Evolutionary conservation across 2,888 invertebrate species (phyloP), one percentile per base, ranked within the genome.

Genomic region (Linnaemya tessellans): DNA sequence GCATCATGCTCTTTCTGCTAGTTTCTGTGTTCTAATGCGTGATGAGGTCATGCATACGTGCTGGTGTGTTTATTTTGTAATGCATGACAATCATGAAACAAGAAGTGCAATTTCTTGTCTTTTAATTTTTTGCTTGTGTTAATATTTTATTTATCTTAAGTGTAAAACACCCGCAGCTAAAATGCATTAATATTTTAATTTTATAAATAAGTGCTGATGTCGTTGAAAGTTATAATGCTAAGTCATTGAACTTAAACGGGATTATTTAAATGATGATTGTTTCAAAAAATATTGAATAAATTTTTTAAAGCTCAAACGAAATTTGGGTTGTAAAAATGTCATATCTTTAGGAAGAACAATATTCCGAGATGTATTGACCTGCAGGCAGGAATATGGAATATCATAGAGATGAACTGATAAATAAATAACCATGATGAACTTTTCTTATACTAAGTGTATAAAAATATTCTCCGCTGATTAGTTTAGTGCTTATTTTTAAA

Each of bases 101-200:
- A 70, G 68, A 70, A 85, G 81, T 84, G 84, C 64, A 79, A 71
- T 82, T 82, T 70, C 85, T 79, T 85, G 82, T 85, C 78, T 71
- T 68, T 65, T 41, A 22, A 65, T 54, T 51, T 77, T 25, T 62
- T 73, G 51, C 18, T 43, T 51, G n/a, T 54, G 8, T 54, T 58
- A 49, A 65, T 41, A 25, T 65, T 58, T 56, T 41, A 25, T 58
- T 77, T 46, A 20, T 77, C 35, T 38, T 11, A 56, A 77, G 70
- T 30, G 9, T 22, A 18, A 68, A 84, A 43, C 75, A 70, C 78
- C 74, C 62, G 68, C 56, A 79, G 84, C 70, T 58, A 70, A 78
- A 79, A 74, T 70, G 65, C 74, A 82, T 75, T 74, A 70, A 65
- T 18, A 79, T 74, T 78, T 78, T 73, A 49, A 54, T 70, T 15